phyloP scores from a whole-genome alignment of 2,113 vertebrate species.

The Cynopterus brachyotis region DNA sequence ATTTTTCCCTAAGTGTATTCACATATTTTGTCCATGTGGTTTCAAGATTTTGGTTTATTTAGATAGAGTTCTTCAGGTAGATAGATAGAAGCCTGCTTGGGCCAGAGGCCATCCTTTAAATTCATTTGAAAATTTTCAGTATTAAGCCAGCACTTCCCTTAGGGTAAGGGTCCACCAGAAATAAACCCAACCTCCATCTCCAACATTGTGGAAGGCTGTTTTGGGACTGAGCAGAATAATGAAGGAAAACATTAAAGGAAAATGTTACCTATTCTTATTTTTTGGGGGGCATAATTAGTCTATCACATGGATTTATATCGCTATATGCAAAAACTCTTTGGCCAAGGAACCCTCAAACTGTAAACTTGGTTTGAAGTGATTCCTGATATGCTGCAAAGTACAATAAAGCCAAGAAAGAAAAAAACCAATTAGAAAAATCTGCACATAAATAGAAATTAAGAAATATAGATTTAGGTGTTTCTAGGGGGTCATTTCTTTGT shows the following conservation, averaged over 20 bases:
- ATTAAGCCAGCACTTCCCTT: not conserved
- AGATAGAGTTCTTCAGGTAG: fast-evolving
- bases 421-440: not conserved
- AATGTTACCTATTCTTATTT: not conserved
- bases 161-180: not conserved
- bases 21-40: not conserved
- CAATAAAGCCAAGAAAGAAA: not conserved
- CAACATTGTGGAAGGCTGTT: not conserved
- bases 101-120: not conserved
- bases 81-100: not conserved
- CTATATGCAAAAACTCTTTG: not conserved
- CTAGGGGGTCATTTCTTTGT: constrained; percentile 39
- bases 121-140: not conserved
- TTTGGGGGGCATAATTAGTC: not conserved
- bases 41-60: not conserved
- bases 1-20: not conserved
- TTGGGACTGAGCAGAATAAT: not conserved
- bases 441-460: not conserved
- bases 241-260: not conserved
- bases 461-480: not conserved
- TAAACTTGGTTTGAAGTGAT: not conserved
- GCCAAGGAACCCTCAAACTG: not conserved
- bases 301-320: not conserved
- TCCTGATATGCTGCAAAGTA: not conserved
- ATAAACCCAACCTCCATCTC: not conserved